Conservation (phyloP, 2,888 invertebrate species). For the Enchytraeus crypticus region DNA sequence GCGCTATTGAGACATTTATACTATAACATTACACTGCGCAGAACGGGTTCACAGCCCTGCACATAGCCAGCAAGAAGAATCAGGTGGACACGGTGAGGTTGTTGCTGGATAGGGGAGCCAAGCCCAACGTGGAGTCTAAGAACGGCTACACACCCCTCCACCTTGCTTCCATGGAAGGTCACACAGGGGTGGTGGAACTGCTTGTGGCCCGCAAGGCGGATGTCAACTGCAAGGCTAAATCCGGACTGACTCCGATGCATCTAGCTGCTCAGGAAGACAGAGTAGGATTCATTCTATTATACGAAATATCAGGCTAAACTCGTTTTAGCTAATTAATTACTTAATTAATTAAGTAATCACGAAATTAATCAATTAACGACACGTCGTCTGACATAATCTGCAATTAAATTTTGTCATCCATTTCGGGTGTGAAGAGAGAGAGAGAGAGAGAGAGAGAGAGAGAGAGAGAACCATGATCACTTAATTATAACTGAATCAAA, state of each 20-base stretch:
- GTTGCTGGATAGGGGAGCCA: constrained; percentile 85
- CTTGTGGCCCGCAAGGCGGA: constrained; percentile 89
- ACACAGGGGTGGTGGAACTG: constrained; percentile 96
- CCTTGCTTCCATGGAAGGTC: constrained; percentile 96
- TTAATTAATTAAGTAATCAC: too few species aligned
- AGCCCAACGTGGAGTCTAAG: constrained; percentile 88
- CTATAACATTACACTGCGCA: too few species aligned
- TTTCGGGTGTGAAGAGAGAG: too few species aligned
- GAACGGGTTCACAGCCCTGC: constrained; percentile 96
- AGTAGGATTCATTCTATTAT: constrained; percentile 82
- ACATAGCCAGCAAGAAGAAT: constrained; percentile 97
- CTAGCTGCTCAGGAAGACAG: constrained; percentile 87
- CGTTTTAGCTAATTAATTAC: too few species aligned
- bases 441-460: too few species aligned
- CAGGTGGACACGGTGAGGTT: constrained; percentile 98
- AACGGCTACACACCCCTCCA: constrained; percentile 98
- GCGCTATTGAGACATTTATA: too few species aligned
- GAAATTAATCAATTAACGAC: too few species aligned
- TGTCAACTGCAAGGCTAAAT: constrained; percentile 78
- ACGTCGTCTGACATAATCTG: too few species aligned
- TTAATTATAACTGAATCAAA: too few species aligned
- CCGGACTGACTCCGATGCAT: constrained; percentile 86
- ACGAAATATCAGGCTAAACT: too few species aligned
- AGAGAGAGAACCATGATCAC: too few species aligned
- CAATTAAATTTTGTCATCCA: too few species aligned